phyloP scores from a whole-genome alignment of 2,797 vertebrate species.

The Gastrophryne carolinensis region DNA sequence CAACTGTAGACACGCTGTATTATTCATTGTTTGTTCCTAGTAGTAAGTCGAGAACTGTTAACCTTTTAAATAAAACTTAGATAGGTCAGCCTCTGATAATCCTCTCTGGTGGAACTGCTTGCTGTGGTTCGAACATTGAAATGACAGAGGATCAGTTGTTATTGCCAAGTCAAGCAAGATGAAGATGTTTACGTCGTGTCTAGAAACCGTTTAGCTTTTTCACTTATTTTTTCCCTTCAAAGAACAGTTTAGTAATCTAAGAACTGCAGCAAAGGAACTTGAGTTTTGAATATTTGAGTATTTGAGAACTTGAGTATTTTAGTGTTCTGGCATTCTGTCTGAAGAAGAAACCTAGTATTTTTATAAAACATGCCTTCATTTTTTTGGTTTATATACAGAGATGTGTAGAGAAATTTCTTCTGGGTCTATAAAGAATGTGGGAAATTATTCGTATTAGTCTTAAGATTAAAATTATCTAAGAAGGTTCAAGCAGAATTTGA shows the following conservation, averaged over 20 bases:
- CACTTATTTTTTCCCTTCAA: slow-evolving; percentile 7
- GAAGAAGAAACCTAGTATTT: no score
- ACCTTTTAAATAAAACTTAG: slow-evolving; percentile 72
- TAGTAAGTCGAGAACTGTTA: slow-evolving; percentile 75
- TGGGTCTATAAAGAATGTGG: no score
- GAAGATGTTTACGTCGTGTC: slow-evolving; percentile 13
- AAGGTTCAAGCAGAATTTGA: no score
- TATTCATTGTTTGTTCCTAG: slow-evolving; percentile 70
- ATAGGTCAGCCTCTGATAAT: slow-evolving; percentile 74
- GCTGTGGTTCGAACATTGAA: slow-evolving; percentile 66
- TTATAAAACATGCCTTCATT: no score
- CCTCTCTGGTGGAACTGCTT: slow-evolving; percentile 66
- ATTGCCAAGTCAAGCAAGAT: slow-evolving; percentile 26
- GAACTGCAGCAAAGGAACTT: neutral
- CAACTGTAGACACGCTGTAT: slow-evolving; percentile 70
- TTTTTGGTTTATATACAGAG: no score
- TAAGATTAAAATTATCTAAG: no score
- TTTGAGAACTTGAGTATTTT: no score
- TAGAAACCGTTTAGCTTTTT: slow-evolving; percentile 18
- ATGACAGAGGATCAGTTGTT: slow-evolving; percentile 56
- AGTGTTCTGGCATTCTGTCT: no score
- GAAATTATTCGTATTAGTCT: no score
- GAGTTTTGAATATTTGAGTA: no score
- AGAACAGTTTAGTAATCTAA: neutral
- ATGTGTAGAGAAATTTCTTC: no score